Conservation (phyloP, 2,888 invertebrate genomes). For the Tupiocoris notatus region DNA sequence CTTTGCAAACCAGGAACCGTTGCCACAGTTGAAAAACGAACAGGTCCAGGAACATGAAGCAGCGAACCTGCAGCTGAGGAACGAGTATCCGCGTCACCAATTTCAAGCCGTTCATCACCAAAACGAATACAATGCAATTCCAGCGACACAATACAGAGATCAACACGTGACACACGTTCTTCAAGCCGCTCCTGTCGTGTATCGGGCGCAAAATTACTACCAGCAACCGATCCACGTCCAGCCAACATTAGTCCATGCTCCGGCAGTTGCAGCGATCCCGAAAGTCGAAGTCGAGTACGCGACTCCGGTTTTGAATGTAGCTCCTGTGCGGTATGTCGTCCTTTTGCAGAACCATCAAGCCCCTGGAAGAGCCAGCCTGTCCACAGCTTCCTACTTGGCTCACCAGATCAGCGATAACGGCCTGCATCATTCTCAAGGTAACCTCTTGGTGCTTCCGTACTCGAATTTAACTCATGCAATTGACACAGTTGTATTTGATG, state of each 20-base stretch:
- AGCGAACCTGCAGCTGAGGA: not conserved
- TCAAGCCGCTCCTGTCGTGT: not conserved
- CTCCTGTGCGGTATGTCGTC: not conserved
- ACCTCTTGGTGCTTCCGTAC: too few relatives aligned
- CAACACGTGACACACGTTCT: not conserved
- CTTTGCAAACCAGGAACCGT: not conserved
- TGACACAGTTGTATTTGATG: too few relatives aligned
- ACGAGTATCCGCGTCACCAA: not conserved
- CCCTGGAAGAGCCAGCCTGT: constrained; percentile 22
- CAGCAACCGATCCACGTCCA: not conserved
- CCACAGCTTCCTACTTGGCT: not conserved
- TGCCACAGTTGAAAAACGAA: not conserved
- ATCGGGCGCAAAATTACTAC: not conserved
- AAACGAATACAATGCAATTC: not conserved
- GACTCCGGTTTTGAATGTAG: not conserved
- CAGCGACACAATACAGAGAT: not conserved
- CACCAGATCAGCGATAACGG: not conserved
- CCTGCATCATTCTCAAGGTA: not conserved
- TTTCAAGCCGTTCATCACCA: not conserved
- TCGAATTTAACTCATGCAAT: too few relatives aligned
- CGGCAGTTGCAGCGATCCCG: not conserved
- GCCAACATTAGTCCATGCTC: not conserved
- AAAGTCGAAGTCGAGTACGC: not conserved
- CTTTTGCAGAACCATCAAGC: not conserved
- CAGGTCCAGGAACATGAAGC: too few relatives aligned